Conservation (phyloP, 2,797 vertebrate genomes). For the Chromis chromis region DNA sequence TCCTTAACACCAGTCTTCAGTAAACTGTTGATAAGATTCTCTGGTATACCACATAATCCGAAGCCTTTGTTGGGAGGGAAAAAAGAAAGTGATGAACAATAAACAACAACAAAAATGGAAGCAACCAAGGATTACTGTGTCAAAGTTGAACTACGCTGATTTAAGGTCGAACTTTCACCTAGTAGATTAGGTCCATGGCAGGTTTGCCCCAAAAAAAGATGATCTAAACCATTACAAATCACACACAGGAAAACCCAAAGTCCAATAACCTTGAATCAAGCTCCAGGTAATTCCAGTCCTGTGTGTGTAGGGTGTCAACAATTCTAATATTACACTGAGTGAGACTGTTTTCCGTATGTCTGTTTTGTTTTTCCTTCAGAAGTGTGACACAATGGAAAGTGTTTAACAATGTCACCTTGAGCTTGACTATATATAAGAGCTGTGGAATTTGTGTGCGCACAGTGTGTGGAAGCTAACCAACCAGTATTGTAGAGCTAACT, state of each 20-base stretch:
- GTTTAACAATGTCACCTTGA: constrained; percentile 54
- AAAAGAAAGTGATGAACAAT: not conserved
- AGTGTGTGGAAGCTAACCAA: constrained; percentile 21
- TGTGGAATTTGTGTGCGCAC: constrained; percentile 33
- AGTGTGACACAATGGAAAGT: constrained; percentile 58
- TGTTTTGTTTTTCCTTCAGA: constrained; percentile 10
- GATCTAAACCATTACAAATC: not conserved
- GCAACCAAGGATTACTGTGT: not conserved
- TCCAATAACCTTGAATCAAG: constrained; percentile 16
- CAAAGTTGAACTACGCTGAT: not conserved
- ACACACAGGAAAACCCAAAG: constrained; percentile 1
- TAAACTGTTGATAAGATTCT: constrained; percentile 95
- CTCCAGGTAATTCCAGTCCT: not conserved
- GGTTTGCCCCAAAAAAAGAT: not conserved
- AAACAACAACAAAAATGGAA: not conserved
- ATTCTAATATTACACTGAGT: constrained; percentile 13
- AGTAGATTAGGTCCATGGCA: not conserved
- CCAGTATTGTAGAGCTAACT: constrained; percentile 6
- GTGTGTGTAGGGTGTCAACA: not conserved
- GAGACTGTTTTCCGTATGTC: not conserved
- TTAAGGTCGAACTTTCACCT: constrained; percentile 1
- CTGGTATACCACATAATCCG: constrained; percentile 96
- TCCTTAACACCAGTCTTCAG: constrained; percentile 91
- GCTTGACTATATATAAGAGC: constrained; percentile 73
- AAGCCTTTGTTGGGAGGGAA: constrained; percentile 85